Evolutionary conservation across 23 tunicate genomes (phyloP).

Genomic region (Clavelina lepadiformis): DNA sequence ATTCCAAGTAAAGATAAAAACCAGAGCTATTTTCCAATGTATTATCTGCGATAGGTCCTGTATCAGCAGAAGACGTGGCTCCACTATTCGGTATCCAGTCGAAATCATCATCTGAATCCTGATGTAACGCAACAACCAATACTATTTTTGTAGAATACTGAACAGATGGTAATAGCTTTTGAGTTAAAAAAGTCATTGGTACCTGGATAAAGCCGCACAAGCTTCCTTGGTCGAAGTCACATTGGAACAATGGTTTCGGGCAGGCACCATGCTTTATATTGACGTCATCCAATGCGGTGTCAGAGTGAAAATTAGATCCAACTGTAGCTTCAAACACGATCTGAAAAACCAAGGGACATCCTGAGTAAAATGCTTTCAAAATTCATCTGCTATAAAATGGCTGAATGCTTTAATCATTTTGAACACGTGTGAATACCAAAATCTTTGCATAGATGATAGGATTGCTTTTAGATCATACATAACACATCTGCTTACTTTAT

Average conservation of each 20-base stretch:
- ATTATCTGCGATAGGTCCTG: constrained; percentile 70
- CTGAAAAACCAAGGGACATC: constrained; percentile 38
- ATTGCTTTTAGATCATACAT: no score
- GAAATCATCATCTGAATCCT: constrained; percentile 70
- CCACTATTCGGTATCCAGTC: constrained; percentile 62
- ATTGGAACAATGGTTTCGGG: constrained; percentile 53
- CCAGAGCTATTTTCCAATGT: constrained; percentile 44
- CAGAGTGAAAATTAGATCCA: constrained; percentile 65
- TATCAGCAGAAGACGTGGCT: constrained; percentile 72
- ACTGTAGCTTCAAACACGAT: constrained; percentile 54
- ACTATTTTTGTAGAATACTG: neutral
- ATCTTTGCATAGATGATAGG: no score
- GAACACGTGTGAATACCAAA: no score
- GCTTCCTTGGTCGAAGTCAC: constrained; percentile 32
- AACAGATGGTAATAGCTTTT: neutral
- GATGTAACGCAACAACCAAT: neutral
- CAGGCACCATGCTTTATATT: constrained; percentile 48
- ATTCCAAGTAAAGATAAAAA: constrained; percentile 54
- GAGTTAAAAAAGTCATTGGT: neutral
- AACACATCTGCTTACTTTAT: no score
- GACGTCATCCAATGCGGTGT: constrained; percentile 68
- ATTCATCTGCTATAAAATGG: no score
- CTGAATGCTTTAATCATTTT: no score
- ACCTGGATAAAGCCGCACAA: constrained; percentile 72
- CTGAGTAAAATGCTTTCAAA: no score